Evolutionary conservation across 1,140 invertebrate species (phyloP), one percentile per base, ranked within the genome.

Genomic region (Phymastichus coffea): DNA sequence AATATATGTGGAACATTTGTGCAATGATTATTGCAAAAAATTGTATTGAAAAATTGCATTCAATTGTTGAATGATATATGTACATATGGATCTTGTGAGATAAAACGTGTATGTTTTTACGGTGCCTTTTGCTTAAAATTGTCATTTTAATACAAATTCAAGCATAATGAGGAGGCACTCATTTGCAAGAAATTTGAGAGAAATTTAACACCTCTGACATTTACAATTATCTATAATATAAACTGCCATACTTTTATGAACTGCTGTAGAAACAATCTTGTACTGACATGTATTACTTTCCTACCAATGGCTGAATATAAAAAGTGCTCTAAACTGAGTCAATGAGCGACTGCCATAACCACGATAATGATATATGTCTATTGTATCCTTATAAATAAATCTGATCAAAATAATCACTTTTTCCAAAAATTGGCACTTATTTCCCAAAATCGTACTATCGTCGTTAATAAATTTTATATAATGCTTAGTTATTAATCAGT

Each of bases 381-480:
- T 64, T 68, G 70, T 72, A 74, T 65, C 71, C 75, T 74, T 75
- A 74, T 75, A 75, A 76, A 75, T 74, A 75, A 73, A 74, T 62
- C 66, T 57, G 58, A 67, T 43, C 51, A 38, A 65, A 68, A 69
- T 57, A 55, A n/a, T n/a, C n/a, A n/a, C n/a, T n/a, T n/a, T n/a
- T n/a, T n/a, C n/a, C n/a, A n/a, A n/a, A n/a, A n/a, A n/a, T n/a
- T n/a, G n/a, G n/a, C n/a, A n/a, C n/a, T n/a, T n/a, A n/a, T n/a
- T n/a, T n/a, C n/a, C n/a, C n/a, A n/a, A n/a, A n/a, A n/a, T n/a
- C n/a, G n/a, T n/a, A n/a, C n/a, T n/a, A n/a, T n/a, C n/a, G n/a
- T n/a, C n/a, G n/a, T n/a, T n/a, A n/a, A n/a, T n/a, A n/a, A n/a
- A n/a, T n/a, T n/a, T n/a, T n/a, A n/a, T n/a, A n/a, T n/a, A n/a